phyloP scores from a whole-genome alignment of 2,888 invertebrate genomes.

The Agrenia bidenticulata region DNA sequence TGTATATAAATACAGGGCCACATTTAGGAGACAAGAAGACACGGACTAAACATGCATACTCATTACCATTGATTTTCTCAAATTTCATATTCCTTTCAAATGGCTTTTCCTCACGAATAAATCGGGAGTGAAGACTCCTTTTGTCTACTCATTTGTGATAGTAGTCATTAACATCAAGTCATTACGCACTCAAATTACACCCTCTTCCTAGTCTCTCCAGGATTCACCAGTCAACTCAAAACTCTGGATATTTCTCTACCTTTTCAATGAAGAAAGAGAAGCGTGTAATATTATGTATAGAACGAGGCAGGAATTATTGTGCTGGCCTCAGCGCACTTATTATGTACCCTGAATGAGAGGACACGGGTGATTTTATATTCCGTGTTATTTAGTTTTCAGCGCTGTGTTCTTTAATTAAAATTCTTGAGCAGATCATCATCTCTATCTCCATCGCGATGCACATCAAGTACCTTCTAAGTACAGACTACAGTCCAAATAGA shows the following conservation, averaged over 20 bases:
- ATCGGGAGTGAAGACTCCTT: slow-evolving; percentile 20
- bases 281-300: too few relatives aligned
- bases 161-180: slow-evolving; percentile 21
- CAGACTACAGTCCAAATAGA: neutral
- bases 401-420: slow-evolving; percentile 10
- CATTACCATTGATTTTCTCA: slow-evolving; percentile 24
- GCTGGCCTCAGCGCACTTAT: too few relatives aligned
- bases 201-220: neutral
- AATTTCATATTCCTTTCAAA: slow-evolving; percentile 17
- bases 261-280: too few relatives aligned
- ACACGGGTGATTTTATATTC: slow-evolving; percentile 13
- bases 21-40: slow-evolving; percentile 5
- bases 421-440: slow-evolving; percentile 8
- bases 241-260: too few relatives aligned
- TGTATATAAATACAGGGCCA: neutral
- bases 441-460: neutral
- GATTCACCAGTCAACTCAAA: slow-evolving; percentile 6
- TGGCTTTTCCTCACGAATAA: slow-evolving; percentile 22
- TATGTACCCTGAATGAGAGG: neutral
- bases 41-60: slow-evolving; percentile 12
- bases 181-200: slow-evolving; percentile 23
- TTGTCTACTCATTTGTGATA: slow-evolving; percentile 22
- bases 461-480: neutral
- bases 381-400: slow-evolving; percentile 10
- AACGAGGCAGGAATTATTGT: too few relatives aligned